These are phyloP conservation scores for Melanotaenia parkinsoni DNA, from an alignment of 2,797 vertebrate genomes.

Conservation along the genomic window DNA sequence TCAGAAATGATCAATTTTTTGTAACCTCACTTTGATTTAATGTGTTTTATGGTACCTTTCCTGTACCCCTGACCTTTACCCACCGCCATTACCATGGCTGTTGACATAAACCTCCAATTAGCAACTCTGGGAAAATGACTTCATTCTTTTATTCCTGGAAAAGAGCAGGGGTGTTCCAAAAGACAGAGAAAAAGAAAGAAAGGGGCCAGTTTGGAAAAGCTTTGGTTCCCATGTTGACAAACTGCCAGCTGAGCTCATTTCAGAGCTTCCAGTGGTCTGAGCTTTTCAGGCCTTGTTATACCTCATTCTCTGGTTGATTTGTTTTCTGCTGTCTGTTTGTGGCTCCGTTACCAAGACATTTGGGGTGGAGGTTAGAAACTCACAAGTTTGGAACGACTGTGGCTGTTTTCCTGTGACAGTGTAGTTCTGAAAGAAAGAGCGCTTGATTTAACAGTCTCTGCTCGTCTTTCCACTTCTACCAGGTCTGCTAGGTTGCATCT, in stretches of 20 bases:
- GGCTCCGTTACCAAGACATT: slow-evolving; percentile 11
- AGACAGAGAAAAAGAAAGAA: slow-evolving; percentile 28
- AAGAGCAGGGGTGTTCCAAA: slow-evolving; percentile 25
- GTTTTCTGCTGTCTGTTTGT: slow-evolving; percentile 28
- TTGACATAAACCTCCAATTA: slow-evolving; percentile 24
- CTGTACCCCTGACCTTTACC: slow-evolving; percentile 26
- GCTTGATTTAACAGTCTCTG: neutral
- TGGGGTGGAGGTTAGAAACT: slow-evolving; percentile 3
- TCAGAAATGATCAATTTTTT: neutral
- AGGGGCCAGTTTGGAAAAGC: slow-evolving; percentile 26
- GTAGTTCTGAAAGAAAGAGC: slow-evolving; percentile 19
- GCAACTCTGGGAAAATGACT: slow-evolving; percentile 35
- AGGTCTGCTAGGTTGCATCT: neutral
- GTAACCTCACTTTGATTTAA: neutral
- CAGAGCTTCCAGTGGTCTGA: slow-evolving; percentile 33
- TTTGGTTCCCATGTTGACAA: slow-evolving; percentile 39
- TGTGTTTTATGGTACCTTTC: neutral
- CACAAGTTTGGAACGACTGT: slow-evolving; percentile 5
- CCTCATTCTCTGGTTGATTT: slow-evolving; percentile 15
- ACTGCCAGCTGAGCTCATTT: slow-evolving; percentile 53
- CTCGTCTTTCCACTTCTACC: neutral
- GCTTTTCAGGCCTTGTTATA: slow-evolving; percentile 23
- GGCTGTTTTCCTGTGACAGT: slow-evolving; percentile 1
- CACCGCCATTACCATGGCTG: slow-evolving; percentile 38
- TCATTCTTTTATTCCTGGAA: slow-evolving; percentile 48